Conservation (phyloP, 2,113 vertebrate genomes). For the Syngnathus floridae region DNA sequence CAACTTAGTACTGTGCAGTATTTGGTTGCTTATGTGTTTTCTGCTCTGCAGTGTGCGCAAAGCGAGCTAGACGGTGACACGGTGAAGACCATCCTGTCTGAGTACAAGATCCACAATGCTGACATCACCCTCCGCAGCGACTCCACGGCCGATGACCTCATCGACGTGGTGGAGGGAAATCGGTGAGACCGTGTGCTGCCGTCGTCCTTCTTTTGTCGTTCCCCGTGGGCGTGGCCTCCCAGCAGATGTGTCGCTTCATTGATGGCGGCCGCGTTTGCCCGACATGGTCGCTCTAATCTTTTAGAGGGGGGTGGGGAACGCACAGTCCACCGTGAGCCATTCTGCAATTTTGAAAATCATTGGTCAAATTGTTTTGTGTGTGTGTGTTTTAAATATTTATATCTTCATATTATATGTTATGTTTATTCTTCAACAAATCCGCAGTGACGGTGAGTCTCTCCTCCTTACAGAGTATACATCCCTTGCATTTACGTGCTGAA, state of each 20-base stretch:
- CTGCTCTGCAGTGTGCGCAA: conserved; percentile 78
- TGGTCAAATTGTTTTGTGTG: not conserved
- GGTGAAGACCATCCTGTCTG: conserved; percentile 92
- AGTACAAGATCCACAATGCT: conserved; percentile 97
- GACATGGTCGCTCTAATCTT: not conserved
- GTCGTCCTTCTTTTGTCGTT: conserved; percentile 21
- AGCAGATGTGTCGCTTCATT: not conserved
- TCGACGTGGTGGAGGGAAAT: conserved; percentile 96
- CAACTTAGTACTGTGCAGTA: not conserved
- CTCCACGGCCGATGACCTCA: conserved; percentile 91
- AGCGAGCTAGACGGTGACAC: conserved; percentile 88
- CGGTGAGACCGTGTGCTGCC: conserved; percentile 70
- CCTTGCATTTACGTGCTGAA: conserved; percentile 97
- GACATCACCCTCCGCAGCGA: conserved; percentile 93
- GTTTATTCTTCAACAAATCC: too few species aligned
- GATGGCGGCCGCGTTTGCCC: not conserved
- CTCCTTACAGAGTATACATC: conserved; percentile 83
- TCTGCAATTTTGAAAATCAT: not conserved
- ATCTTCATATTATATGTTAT: too few species aligned
- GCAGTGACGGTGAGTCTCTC: not conserved
- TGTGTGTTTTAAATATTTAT: too few species aligned
- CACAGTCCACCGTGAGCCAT: not conserved
- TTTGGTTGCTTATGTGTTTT: not conserved
- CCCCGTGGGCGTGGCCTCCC: conserved; percentile 36
- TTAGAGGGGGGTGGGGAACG: not conserved